These are phyloP conservation scores for Pseudocheirus occidentalis DNA, from an alignment of 2,797 vertebrate species.

Conservation along the genomic window DNA sequence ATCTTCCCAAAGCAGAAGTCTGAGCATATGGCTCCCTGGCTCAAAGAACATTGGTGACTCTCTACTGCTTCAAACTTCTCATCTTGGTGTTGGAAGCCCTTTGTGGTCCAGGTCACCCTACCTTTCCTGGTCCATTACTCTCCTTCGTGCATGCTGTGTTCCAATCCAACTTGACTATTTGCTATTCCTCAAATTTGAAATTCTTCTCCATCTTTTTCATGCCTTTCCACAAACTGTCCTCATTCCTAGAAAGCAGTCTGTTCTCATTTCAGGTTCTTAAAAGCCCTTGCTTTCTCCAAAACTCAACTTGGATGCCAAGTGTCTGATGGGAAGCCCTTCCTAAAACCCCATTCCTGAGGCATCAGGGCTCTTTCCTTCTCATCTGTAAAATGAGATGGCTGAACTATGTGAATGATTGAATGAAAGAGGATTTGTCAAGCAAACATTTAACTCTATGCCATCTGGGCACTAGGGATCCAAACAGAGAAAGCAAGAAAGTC, in stretches of 20 bases:
- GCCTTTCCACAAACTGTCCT: not conserved
- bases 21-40: not conserved
- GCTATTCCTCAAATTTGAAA: not conserved
- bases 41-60: too few species aligned
- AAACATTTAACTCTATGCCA: not conserved
- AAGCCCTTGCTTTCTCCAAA: not conserved
- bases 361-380: not conserved
- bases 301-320: not conserved
- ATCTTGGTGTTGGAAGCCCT: not conserved
- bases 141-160: not conserved
- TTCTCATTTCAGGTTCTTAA: not conserved
- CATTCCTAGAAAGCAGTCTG: not conserved
- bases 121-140: not conserved
- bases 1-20: not conserved
- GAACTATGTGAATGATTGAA: not conserved
- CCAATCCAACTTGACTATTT: not conserved
- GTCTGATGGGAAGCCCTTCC: not conserved
- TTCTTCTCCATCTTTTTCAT: not conserved
- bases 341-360: not conserved
- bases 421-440: not conserved
- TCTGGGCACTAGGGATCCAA: not conserved
- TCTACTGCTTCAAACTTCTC: not conserved
- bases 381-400: not conserved
- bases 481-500: not conserved
- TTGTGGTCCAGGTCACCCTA: not conserved